These are phyloP conservation scores for Halictus quadricinctus DNA, from an alignment of 2,888 invertebrate genomes.

Conservation along the genomic window DNA sequence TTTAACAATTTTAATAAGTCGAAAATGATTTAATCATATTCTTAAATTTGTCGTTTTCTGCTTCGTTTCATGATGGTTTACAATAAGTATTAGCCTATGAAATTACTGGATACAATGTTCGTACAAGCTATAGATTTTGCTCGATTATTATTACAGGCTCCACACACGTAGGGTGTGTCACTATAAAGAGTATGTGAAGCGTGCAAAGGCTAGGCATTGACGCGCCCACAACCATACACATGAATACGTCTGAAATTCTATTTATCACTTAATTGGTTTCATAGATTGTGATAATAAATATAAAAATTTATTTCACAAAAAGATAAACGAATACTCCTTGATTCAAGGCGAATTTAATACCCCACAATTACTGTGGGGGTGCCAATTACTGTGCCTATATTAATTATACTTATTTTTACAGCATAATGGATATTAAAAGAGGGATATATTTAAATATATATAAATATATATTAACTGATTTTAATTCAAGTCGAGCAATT, in stretches of 20 bases:
- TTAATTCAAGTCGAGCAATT: background rate
- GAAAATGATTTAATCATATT: background rate
- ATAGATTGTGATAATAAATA: background rate
- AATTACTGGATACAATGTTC: constrained; percentile 25
- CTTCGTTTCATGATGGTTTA: background rate
- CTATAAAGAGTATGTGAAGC: constrained; percentile 73
- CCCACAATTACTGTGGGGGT: no score
- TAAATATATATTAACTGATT: no score
- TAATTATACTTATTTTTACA: no score
- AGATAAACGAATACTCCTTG: background rate
- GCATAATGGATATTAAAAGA: no score
- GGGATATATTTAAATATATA: no score
- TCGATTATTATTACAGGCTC: constrained; percentile 36
- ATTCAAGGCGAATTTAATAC: background rate
- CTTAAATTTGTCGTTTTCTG: background rate
- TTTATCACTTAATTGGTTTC: background rate
- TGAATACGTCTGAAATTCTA: constrained; percentile 27
- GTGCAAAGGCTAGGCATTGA: constrained; percentile 70
- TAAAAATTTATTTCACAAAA: background rate
- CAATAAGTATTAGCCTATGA: background rate
- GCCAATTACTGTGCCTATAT: no score
- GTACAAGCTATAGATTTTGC: constrained; percentile 33
- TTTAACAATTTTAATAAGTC: background rate
- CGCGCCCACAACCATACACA: constrained; percentile 67
- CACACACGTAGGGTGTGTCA: constrained; percentile 58